phyloP scores from a whole-genome alignment of 2,113 vertebrate genomes.

The Sinocyclocheilus anshuiensis region DNA sequence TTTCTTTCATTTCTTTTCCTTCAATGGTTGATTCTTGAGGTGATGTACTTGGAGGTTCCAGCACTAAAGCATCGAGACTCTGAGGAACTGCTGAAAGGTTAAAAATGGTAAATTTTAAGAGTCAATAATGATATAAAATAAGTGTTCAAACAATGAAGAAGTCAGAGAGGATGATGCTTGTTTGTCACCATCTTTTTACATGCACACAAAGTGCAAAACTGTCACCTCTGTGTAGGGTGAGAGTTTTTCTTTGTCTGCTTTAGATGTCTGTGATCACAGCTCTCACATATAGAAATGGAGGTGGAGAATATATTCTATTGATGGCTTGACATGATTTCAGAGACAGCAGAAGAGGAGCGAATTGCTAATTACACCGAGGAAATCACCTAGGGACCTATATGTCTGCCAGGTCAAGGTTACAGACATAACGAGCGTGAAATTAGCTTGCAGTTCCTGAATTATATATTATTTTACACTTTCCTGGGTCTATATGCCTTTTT shows the following conservation, averaged over 20 bases:
- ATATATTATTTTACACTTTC: not conserved
- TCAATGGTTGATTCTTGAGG: not conserved
- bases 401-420: slow-evolving; percentile 51
- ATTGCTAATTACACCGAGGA: slow-evolving; percentile 46
- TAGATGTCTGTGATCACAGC: slow-evolving; percentile 7
- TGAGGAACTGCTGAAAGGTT: slow-evolving; percentile 48
- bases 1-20: not conserved
- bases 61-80: not conserved
- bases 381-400: slow-evolving; percentile 28
- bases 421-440: slow-evolving; percentile 30
- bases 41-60: not conserved
- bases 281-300: not conserved
- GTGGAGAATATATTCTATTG: not conserved
- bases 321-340: slow-evolving; percentile 40
- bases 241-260: not conserved
- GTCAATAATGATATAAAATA: too few relatives aligned
- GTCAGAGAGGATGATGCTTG: not conserved
- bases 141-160: too few relatives aligned
- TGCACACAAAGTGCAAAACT: not conserved
- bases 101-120: slow-evolving; percentile 7
- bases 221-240: slow-evolving; percentile 1
- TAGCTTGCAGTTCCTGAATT: slow-evolving; percentile 13
- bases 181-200: not conserved
- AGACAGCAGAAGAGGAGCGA: slow-evolving; percentile 43
- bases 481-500: not conserved